Percentiles rank a stretch among this genome's conserved stretches.
Evolutionary conservation across 64 coral and sea anemone genomes (phyloP).

Genomic region (Porites lutea): DNA sequence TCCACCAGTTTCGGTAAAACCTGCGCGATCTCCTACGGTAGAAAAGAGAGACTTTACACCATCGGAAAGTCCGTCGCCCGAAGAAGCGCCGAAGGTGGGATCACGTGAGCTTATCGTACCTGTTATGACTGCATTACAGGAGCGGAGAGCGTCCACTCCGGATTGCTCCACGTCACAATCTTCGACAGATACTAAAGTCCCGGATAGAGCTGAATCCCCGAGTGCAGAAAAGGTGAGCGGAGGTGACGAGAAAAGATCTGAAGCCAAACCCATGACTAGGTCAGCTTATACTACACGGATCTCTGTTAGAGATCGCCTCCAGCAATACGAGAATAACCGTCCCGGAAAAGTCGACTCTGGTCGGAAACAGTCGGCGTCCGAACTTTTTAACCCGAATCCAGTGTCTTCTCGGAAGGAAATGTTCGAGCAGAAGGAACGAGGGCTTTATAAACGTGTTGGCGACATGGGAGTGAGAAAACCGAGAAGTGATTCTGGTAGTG

Average conservation of each 20-base stretch:
- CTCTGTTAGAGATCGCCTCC: conserved; percentile 66
- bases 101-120: conserved; percentile 42
- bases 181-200: neutral
- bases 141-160: conserved; percentile 19
- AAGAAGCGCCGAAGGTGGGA: neutral
- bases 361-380: conserved; percentile 42
- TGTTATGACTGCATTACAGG: conserved; percentile 38
- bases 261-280: neutral
- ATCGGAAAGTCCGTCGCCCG: neutral
- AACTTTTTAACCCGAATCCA: neutral
- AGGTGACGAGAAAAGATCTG: neutral
- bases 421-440: conserved; percentile 47
- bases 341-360: conserved; percentile 10
- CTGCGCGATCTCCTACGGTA: neutral
- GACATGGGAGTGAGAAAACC: conserved; percentile 19
- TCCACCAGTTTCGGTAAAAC: neutral
- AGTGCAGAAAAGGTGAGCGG: neutral
- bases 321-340: conserved; percentile 62
- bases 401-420: conserved; percentile 59
- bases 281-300: conserved; percentile 30
- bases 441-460: conserved; percentile 20
- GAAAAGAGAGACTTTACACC: conserved; percentile 7
- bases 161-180: conserved; percentile 10
- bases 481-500: conserved; percentile 25
- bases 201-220: conserved; percentile 13